Conservation (phyloP, 2,113 vertebrate genomes). For the Ophthalmolycus amberensis region DNA sequence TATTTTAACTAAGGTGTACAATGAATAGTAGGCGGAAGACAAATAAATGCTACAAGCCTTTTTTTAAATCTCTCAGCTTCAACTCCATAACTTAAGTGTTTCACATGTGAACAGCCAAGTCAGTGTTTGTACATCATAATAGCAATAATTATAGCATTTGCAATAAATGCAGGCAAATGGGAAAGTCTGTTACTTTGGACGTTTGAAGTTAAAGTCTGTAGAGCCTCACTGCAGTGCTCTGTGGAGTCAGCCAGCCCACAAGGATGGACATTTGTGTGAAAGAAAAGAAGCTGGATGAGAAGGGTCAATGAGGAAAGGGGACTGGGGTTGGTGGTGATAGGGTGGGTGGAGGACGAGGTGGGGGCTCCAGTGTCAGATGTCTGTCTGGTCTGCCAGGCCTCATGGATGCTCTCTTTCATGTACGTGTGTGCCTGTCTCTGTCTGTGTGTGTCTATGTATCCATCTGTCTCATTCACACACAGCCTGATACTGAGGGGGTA, state of each 20-base stretch:
- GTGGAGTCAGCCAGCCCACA: constrained; percentile 45
- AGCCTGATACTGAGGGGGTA: constrained; percentile 37
- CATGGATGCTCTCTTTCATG: constrained; percentile 41
- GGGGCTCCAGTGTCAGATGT: constrained; percentile 61
- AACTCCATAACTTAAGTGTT: not conserved
- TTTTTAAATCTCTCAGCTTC: not conserved
- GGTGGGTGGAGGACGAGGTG: not conserved
- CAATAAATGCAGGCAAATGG: not conserved
- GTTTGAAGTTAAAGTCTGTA: not conserved
- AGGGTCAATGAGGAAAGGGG: constrained; percentile 56
- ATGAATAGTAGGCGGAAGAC: not conserved
- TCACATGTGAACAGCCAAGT: not conserved
- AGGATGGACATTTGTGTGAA: constrained; percentile 58
- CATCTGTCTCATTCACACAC: constrained; percentile 40
- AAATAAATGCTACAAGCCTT: not conserved
- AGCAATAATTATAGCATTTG: not conserved
- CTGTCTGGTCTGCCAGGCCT: constrained; percentile 39
- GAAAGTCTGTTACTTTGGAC: not conserved
- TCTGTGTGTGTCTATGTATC: constrained; percentile 11
- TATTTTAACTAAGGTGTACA: not conserved
- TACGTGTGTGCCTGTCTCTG: not conserved
- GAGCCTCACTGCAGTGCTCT: constrained; percentile 45
- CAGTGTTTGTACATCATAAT: not conserved
- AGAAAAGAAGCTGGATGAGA: constrained; percentile 58
- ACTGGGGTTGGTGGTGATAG: constrained; percentile 22